Base-by-base conservation (phyloP, 2,113 vertebrate species). In the Chloebia gouldiae region DNA sequence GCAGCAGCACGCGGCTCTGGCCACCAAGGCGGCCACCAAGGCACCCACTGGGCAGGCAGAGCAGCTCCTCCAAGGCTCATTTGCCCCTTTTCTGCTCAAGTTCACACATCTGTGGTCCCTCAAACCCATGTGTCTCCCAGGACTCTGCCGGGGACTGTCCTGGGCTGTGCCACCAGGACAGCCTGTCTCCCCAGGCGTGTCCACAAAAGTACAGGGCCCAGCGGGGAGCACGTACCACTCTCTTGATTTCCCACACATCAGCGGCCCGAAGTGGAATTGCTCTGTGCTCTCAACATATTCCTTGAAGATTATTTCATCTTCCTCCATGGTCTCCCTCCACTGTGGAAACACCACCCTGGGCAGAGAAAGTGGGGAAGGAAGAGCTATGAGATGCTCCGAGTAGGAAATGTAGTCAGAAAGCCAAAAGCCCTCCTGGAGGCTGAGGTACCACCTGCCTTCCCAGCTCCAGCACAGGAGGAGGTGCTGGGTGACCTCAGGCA, bases 181-280 rank as follows among this genome's bases (percentile, higher is more conserved):
- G 21, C 7, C 3, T 1, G 5, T 75, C 37, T 78, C n/a, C 45
- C 66, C 70, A 44, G 15, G 24, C 0, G 0, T 0, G 13, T 8
- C 54, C 49, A 13, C 8, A 13, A 20, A 31, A 61, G 47, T 11
- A n/a, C 33, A 33, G 79, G 8, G 24, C 44, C 28, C 64, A n/a
- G 30, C 4, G 2, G 54, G 70, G 7, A 78, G 61, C 51, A 97
- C 97, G 6, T 97, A 99, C 99, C 98, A 98, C 51, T 99, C 98
- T 97, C 98, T 98, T 66, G 97, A 98, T 95, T 99, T 99, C 69
- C 99, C 98, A 95, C 98, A 99, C 24, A 99, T 97, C 88, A 99
- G 97, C 0, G 99, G 98, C 28, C 99, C 99, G 10, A 99, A 99
- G 88, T 99, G 97, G 97, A 98, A 99, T 24, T 95, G 94, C 6